Evolutionary conservation across 1,140 invertebrate genomes (phyloP).

Genomic region (Sinonovacula constricta): DNA sequence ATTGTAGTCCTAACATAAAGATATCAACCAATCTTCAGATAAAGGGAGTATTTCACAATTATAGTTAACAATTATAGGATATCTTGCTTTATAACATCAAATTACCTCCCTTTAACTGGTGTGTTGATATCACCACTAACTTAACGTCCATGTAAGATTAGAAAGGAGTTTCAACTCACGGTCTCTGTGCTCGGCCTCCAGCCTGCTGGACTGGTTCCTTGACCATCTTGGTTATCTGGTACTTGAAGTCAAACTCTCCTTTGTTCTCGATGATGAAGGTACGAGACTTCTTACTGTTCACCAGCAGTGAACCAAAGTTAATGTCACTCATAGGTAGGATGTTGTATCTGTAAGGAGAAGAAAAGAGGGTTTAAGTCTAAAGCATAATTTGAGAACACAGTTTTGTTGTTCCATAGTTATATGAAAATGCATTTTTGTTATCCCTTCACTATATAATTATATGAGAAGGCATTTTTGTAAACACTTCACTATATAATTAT

Average conservation of each 20-base stretch:
- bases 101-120: neutral
- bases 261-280: conserved; percentile 78
- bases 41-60: no score
- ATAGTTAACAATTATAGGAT: no score
- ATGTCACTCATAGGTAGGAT: conserved; percentile 76
- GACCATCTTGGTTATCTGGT: conserved; percentile 72
- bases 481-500: no score
- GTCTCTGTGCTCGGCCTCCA: conserved; percentile 55
- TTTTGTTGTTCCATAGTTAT: no score
- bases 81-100: neutral
- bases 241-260: conserved; percentile 79
- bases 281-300: conserved; percentile 76
- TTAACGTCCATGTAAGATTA: neutral
- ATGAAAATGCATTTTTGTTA: no score
- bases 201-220: conserved; percentile 62
- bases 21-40: no score
- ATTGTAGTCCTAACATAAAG: no score
- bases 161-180: conserved; percentile 62
- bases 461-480: neutral
- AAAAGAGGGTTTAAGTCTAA: no score
- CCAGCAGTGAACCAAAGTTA: conserved; percentile 77
- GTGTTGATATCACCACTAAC: neutral
- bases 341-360: conserved; percentile 72
- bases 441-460: neutral
- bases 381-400: no score